phyloP scores from a whole-genome alignment of 2,113 vertebrate genomes.

The Peromyscus maniculatus region DNA sequence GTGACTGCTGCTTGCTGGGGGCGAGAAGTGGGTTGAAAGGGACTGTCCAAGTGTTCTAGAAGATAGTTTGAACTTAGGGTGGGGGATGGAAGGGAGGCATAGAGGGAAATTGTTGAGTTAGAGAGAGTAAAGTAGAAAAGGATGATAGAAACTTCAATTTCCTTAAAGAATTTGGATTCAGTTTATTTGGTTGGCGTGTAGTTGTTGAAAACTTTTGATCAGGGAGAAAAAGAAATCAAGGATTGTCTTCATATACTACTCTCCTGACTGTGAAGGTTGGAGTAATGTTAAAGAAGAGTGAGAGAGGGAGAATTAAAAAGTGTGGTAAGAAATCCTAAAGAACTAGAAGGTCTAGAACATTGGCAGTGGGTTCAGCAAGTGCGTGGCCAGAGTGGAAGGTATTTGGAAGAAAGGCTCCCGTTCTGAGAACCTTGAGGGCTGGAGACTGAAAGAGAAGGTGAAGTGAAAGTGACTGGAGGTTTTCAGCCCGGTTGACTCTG shows the following conservation, averaged over 20 bases:
- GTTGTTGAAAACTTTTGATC: not conserved
- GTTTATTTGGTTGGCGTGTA: not conserved
- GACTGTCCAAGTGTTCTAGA: not conserved
- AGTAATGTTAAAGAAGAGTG: not conserved
- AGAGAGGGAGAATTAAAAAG: conserved; percentile 26
- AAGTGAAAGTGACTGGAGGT: conserved; percentile 81
- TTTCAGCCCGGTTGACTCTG: conserved; percentile 69
- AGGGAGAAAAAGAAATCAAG: not conserved
- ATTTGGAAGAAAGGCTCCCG: conserved; percentile 41
- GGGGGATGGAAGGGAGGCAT: not conserved
- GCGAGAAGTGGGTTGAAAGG: not conserved
- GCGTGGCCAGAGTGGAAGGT: not conserved
- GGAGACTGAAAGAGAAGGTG: conserved; percentile 49
- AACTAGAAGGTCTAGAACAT: not conserved
- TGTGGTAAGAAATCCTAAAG: not conserved
- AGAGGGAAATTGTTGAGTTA: not conserved
- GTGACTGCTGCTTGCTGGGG: not conserved
- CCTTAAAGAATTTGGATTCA: not conserved
- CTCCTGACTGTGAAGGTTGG: not conserved
- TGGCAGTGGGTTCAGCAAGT: not conserved
- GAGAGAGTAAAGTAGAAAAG: not conserved
- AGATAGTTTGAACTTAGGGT: not conserved
- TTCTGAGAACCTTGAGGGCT: not conserved
- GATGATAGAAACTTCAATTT: not conserved
- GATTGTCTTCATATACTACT: not conserved